Conservation (phyloP, 2,888 invertebrate genomes). For the Eudasyphora cyanicolor region DNA sequence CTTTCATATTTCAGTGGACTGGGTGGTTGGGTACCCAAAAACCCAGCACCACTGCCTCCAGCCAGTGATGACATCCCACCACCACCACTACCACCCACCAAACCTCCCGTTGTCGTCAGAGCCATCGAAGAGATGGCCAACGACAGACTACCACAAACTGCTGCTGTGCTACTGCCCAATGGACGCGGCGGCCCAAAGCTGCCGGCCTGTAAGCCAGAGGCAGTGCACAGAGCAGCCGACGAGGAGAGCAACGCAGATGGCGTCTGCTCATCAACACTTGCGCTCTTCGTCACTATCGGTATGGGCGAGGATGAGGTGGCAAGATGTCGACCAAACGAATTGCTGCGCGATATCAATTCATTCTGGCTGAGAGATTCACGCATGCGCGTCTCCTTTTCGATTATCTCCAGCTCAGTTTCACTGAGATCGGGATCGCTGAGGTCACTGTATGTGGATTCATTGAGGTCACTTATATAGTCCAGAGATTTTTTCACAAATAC, state of each 20-base stretch:
- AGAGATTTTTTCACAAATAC: slow-evolving; percentile 82
- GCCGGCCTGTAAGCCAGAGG: slow-evolving; percentile 68
- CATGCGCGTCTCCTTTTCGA: slow-evolving; percentile 81
- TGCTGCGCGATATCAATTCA: slow-evolving; percentile 79
- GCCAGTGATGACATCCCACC: slow-evolving; percentile 59
- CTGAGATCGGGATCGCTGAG: slow-evolving; percentile 84
- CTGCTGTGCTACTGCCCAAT: slow-evolving; percentile 75
- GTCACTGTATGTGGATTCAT: slow-evolving; percentile 84
- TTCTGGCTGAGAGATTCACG: slow-evolving; percentile 80
- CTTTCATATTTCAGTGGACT: slow-evolving; percentile 81
- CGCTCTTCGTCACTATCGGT: slow-evolving; percentile 80
- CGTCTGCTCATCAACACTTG: slow-evolving; percentile 79
- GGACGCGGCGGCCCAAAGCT: slow-evolving; percentile 70
- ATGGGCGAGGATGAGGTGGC: slow-evolving; percentile 78
- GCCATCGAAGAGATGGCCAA: slow-evolving; percentile 75
- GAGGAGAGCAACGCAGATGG: slow-evolving; percentile 70
- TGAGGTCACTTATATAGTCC: slow-evolving; percentile 84
- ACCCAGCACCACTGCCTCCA: slow-evolving; percentile 29
- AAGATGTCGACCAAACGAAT: slow-evolving; percentile 78
- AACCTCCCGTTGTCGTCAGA: slow-evolving; percentile 70
- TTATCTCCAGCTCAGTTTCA: slow-evolving; percentile 83
- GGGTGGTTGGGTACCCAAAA: slow-evolving; percentile 73
- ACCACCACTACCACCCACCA: slow-evolving; percentile 62
- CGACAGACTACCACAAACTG: slow-evolving; percentile 77
- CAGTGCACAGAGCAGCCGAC: slow-evolving; percentile 66